Conservation (phyloP, 2,797 vertebrate species). For the Parauchenoglanis ngamensis region DNA sequence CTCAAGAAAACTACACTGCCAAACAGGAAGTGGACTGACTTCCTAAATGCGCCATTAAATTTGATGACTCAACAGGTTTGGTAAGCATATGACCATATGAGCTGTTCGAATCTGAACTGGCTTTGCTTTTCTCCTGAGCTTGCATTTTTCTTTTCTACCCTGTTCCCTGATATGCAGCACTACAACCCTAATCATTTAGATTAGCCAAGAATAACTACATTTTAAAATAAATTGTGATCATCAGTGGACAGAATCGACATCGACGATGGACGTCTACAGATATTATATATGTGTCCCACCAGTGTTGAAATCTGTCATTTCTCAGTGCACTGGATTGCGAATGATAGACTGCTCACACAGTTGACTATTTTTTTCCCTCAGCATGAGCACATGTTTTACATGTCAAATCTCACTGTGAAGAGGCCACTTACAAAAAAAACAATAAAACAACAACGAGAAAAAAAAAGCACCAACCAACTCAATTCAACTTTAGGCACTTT, state of each 20-base stretch:
- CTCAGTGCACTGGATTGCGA: neutral
- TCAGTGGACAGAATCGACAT: neutral
- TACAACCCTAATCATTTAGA: too few species aligned
- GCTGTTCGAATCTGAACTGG: neutral
- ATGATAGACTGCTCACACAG: neutral
- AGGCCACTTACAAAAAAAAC: neutral
- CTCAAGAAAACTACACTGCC: slow-evolving; percentile 6
- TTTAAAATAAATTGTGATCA: neutral
- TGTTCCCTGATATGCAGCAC: neutral
- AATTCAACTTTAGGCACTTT: neutral
- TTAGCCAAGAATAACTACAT: neutral
- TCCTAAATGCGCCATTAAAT: neutral
- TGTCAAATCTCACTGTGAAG: slow-evolving; percentile 2
- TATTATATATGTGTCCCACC: neutral
- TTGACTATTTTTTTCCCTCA: neutral
- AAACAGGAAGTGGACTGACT: slow-evolving; percentile 30
- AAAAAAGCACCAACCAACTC: neutral
- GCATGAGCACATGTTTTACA: neutral
- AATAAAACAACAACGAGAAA: neutral
- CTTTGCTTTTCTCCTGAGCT: neutral
- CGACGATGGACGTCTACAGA: neutral
- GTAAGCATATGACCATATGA: slow-evolving; percentile 20
- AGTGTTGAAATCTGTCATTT: neutral
- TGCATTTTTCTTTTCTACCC: neutral
- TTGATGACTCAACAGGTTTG: slow-evolving; percentile 9